Conservation (phyloP, 1,140 invertebrate species). For the Ctenoplectra terminalis region DNA sequence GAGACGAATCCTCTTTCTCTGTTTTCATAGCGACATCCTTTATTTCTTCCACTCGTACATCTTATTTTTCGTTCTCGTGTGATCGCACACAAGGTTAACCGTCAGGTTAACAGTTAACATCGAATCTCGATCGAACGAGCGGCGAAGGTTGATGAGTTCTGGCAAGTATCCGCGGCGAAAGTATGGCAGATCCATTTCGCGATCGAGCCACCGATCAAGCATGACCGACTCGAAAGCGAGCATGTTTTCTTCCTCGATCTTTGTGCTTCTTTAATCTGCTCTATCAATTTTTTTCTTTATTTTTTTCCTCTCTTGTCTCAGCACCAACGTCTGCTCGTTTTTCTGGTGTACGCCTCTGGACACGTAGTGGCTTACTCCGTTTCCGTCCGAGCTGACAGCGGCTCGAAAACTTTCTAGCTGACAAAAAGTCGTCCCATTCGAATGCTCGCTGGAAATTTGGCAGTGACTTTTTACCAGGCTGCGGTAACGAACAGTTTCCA, state of each 20-base stretch:
- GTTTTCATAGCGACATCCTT: constrained; percentile 22
- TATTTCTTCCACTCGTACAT: background rate
- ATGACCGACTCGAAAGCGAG: constrained; percentile 52
- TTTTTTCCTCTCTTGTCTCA: too few relatives aligned
- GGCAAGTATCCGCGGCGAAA: constrained; percentile 59
- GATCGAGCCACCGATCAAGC: constrained; percentile 42
- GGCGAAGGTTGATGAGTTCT: constrained; percentile 43
- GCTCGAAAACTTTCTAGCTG: constrained; percentile 51
- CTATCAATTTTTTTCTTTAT: constrained; percentile 30
- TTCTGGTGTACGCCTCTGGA: constrained; percentile 13
- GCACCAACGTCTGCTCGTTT: background rate
- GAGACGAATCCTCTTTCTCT: constrained; percentile 61
- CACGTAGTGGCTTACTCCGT: constrained; percentile 19
- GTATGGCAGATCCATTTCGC: constrained; percentile 60
- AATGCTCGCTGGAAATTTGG: constrained; percentile 51
- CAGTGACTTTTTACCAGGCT: constrained; percentile 14
- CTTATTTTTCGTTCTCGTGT: constrained; percentile 24
- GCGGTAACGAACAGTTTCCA: background rate
- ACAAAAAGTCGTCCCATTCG: constrained; percentile 46
- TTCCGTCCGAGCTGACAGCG: background rate
- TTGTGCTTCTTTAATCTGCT: constrained; percentile 14
- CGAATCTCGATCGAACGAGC: constrained; percentile 46
- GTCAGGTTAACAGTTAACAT: constrained; percentile 60
- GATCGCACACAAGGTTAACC: background rate
- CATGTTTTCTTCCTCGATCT: constrained; percentile 26